These are phyloP conservation scores for Enteromius unitaeniatus DNA, from an alignment of 2,797 vertebrate genomes.

Conservation along the genomic window DNA sequence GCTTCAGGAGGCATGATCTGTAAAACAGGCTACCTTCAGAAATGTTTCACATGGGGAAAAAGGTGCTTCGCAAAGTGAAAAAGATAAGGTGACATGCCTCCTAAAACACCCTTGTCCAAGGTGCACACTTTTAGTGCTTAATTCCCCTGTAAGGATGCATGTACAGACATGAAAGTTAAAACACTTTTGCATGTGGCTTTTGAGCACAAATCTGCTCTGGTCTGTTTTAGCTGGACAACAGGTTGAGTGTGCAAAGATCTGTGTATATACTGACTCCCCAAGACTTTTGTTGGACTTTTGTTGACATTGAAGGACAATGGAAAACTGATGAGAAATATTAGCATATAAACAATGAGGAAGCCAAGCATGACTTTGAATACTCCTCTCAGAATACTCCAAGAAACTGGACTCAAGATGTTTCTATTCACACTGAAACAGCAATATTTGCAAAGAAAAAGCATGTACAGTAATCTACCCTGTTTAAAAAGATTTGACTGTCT, in stretches of 20 bases:
- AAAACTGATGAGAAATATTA: constrained; percentile 14
- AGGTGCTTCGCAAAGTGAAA: constrained; percentile 37
- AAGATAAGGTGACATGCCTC: constrained; percentile 20
- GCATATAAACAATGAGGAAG: constrained; percentile 18
- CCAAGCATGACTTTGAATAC: constrained; percentile 8
- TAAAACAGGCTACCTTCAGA: constrained; percentile 54
- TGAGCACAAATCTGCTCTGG: background rate
- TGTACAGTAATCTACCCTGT: background rate
- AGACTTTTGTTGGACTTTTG: constrained; percentile 17
- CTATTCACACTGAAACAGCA: background rate
- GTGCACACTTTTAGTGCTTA: constrained; percentile 12
- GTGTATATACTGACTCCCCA: background rate
- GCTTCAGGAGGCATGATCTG: constrained; percentile 37
- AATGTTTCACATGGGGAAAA: constrained; percentile 36
- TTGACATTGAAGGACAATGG: constrained; percentile 15
- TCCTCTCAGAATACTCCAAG: constrained; percentile 15
- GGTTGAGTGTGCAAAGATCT: background rate
- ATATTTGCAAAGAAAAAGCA: constrained; percentile 3
- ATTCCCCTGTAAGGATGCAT: background rate
- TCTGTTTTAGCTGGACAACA: constrained; percentile 9
- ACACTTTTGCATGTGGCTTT: background rate
- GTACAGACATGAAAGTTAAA: background rate
- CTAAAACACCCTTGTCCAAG: constrained; percentile 10
- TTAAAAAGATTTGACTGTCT: background rate
- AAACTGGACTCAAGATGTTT: constrained; percentile 12